These are phyloP conservation scores for Mnemiopsis leidyi DNA, from an alignment of 37 sponge, comb jelly and placozoan species.

Conservation along the genomic window DNA sequence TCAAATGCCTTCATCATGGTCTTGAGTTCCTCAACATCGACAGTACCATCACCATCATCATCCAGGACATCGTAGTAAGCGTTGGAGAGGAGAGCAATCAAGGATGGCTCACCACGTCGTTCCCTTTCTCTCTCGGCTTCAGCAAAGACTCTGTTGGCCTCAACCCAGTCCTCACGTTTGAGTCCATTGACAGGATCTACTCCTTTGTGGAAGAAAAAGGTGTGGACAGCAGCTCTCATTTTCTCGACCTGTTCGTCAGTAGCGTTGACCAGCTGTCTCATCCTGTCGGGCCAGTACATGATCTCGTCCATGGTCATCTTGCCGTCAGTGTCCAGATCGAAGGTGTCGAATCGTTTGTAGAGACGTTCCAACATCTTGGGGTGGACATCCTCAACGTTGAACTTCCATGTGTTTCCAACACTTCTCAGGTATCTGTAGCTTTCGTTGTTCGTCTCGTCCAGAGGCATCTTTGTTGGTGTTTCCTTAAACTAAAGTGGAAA, in stretches of 20 bases:
- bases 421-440: constrained; percentile 55
- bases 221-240: not conserved
- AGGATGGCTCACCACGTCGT: constrained; percentile 20
- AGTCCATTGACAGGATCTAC: constrained; percentile 23
- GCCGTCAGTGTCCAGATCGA: constrained; percentile 58
- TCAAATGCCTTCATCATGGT: constrained; percentile 59
- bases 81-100: constrained; percentile 42
- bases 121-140: constrained; percentile 57
- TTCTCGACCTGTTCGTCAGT: constrained; percentile 56
- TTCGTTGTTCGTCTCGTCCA: constrained; percentile 48
- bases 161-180: constrained; percentile 19
- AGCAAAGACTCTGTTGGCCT: constrained; percentile 32
- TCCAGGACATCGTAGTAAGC: constrained; percentile 55
- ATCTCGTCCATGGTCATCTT: constrained; percentile 48
- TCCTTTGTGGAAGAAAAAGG: constrained; percentile 54
- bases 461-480: not conserved
- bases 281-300: constrained; percentile 55
- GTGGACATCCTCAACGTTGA: constrained; percentile 31
- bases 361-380: constrained; percentile 54
- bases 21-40: constrained; percentile 28
- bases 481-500: not conserved
- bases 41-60: constrained; percentile 55
- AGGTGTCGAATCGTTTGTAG: constrained; percentile 37
- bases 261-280: constrained; percentile 60
- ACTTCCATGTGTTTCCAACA: constrained; percentile 37